Percentiles rank a stretch among this genome's conserved stretches.
These are phyloP conservation scores for Poeciliopsis turrubarensis DNA, from an alignment of 2,113 vertebrate genomes.

Conservation along the genomic window DNA sequence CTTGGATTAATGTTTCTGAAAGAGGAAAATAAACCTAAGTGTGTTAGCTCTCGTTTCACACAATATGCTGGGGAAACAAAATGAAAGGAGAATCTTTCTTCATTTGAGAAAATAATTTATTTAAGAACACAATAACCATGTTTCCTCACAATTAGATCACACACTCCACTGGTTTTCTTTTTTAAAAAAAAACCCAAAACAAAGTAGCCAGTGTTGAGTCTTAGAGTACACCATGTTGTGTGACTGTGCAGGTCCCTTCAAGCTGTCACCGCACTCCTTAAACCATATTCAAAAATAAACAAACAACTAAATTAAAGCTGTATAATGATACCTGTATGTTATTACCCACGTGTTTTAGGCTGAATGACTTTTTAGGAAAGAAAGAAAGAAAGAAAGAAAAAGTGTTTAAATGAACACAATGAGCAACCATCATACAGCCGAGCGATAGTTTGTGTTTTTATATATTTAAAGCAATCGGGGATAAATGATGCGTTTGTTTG, in stretches of 20 bases:
- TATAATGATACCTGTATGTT: constrained; percentile 25
- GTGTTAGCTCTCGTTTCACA: not conserved
- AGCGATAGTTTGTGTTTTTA: not conserved
- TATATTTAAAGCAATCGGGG: constrained; percentile 15
- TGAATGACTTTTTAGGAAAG: not conserved
- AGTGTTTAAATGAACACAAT: not conserved
- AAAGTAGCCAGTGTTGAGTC: constrained; percentile 53
- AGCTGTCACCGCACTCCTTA: not conserved
- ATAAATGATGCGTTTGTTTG: not conserved
- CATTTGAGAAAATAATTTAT: constrained; percentile 85
- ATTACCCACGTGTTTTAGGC: constrained; percentile 3
- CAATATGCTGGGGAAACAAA: not conserved
- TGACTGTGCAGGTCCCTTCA: constrained; percentile 35
- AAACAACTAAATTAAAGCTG: constrained; percentile 55
- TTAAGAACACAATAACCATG: constrained; percentile 76
- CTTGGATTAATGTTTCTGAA: no score
- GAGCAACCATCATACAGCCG: not conserved
- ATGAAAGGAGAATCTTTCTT: constrained; percentile 26
- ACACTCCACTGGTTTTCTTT: constrained; percentile 63
- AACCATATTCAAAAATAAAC: constrained; percentile 15
- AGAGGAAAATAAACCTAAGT: not conserved
- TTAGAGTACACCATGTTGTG: constrained; percentile 49
- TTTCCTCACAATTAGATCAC: constrained; percentile 71
- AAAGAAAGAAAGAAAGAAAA: no score
- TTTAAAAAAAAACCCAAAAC: constrained; percentile 44